Conservation (phyloP, 2,888 invertebrate species). For the Idaea straminata region DNA sequence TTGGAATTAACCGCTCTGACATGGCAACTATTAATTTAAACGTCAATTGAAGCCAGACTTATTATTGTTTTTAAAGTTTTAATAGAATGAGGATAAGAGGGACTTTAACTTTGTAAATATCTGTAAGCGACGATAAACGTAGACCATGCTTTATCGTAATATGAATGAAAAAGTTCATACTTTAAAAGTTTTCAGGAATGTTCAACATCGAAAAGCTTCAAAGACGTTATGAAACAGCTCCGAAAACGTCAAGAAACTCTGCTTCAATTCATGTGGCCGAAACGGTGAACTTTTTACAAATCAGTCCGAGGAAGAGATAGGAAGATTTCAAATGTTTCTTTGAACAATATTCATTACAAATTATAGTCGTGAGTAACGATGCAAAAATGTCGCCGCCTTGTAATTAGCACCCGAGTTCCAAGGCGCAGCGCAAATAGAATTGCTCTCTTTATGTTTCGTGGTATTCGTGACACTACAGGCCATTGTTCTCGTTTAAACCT, state of each 20-base stretch:
- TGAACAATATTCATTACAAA: neutral
- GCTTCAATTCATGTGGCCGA: too few relatives aligned
- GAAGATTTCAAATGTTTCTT: neutral
- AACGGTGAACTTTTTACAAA: too few relatives aligned
- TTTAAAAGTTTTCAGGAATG: too few relatives aligned
- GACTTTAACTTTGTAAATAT: neutral
- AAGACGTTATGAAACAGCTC: too few relatives aligned
- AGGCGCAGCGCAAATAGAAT: constrained; percentile 54
- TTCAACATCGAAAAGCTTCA: too few relatives aligned
- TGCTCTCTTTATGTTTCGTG: constrained; percentile 48
- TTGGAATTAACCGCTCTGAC: constrained; percentile 42
- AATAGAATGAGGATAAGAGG: neutral
- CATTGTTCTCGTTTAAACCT: constrained; percentile 41
- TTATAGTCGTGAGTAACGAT: constrained; percentile 41
- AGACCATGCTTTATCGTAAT: too few relatives aligned
- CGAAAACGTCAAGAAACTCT: too few relatives aligned
- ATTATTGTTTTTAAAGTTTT: constrained; percentile 14
- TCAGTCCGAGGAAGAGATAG: too few relatives aligned
- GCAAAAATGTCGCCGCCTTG: constrained; percentile 55
- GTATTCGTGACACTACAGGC: constrained; percentile 40
- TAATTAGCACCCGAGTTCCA: constrained; percentile 57
- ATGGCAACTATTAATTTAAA: constrained; percentile 37
- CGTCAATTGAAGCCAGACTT: constrained; percentile 38
- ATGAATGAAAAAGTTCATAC: too few relatives aligned
- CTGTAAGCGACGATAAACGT: too few relatives aligned